A percentile compares a stretch with the other conserved stretches of the same genome.
phyloP scores from a whole-genome alignment of 53 echinoderm and acorn worm species.

The Hippasteria phrygiana region DNA sequence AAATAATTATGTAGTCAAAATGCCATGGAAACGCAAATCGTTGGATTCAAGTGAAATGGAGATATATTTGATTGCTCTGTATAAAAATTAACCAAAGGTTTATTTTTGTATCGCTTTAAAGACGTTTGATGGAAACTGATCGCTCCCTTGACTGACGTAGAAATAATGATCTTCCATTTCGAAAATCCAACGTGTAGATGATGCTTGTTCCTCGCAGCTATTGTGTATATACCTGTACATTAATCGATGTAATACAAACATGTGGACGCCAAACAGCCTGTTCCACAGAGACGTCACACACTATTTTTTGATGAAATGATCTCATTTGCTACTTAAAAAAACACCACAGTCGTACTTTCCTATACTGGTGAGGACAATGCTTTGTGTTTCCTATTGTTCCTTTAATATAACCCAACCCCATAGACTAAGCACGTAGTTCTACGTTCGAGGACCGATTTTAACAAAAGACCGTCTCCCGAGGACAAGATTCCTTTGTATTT shows the following conservation, averaged over 20 bases:
- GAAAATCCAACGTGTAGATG: conserved; percentile 51
- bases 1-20: neutral
- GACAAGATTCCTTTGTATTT: no score
- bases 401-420: no score
- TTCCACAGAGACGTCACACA: neutral
- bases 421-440: no score
- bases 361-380: no score
- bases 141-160: neutral
- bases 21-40: conserved; percentile 2
- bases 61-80: conserved; percentile 62
- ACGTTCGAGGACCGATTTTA: no score
- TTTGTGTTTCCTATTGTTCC: no score
- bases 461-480: no score
- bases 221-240: conserved; percentile 1
- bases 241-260: neutral
- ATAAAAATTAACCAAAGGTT: conserved; percentile 66
- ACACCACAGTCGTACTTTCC: no score
- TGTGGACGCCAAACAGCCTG: neutral
- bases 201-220: conserved; percentile 37
- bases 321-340: no score
- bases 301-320: no score
- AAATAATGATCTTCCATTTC: conserved; percentile 57
- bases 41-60: conserved; percentile 42
- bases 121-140: conserved; percentile 33
- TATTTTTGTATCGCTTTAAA: conserved; percentile 60